phyloP scores from a whole-genome alignment of 1,140 invertebrate genomes.

The Drosophila melanogaster region DNA sequence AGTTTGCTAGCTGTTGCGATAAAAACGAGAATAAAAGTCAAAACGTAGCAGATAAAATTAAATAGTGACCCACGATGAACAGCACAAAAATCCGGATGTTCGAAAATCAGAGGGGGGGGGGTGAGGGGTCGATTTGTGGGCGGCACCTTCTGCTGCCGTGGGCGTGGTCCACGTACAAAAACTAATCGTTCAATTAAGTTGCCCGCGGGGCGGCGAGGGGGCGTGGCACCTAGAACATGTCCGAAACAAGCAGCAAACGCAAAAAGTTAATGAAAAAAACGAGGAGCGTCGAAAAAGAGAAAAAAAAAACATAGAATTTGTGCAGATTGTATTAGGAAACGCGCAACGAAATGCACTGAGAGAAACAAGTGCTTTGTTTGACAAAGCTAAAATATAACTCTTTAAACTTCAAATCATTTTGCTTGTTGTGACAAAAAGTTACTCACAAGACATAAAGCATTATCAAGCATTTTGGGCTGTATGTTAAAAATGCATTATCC shows the following conservation, averaged over 20 bases:
- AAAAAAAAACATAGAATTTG: not conserved
- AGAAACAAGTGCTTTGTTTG: not conserved
- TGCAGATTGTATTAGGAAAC: slow-evolving; percentile 29
- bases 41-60: slow-evolving; percentile 74
- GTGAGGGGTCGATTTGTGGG: not conserved
- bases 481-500: too few species aligned
- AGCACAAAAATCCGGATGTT: slow-evolving; percentile 10
- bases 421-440: too few species aligned
- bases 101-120: not conserved
- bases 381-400: not conserved
- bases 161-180: slow-evolving; percentile 65
- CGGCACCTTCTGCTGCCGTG: slow-evolving; percentile 13
- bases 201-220: slow-evolving; percentile 12
- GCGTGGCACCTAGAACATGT: slow-evolving; percentile 49
- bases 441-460: too few species aligned
- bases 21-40: slow-evolving; percentile 72
- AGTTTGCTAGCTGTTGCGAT: slow-evolving; percentile 64
- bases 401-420: too few species aligned
- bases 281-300: not conserved
- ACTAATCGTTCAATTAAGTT: slow-evolving; percentile 82
- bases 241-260: slow-evolving; percentile 57
- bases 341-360: slow-evolving; percentile 6
- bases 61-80: slow-evolving; percentile 62
- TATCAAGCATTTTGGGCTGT: not conserved
- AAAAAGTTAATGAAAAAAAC: slow-evolving; percentile 75